A percentile compares a stretch with the other conserved stretches of the same genome.
Evolutionary conservation across 1,140 invertebrate genomes (phyloP).

Genomic region (Penaeus vannamei): DNA sequence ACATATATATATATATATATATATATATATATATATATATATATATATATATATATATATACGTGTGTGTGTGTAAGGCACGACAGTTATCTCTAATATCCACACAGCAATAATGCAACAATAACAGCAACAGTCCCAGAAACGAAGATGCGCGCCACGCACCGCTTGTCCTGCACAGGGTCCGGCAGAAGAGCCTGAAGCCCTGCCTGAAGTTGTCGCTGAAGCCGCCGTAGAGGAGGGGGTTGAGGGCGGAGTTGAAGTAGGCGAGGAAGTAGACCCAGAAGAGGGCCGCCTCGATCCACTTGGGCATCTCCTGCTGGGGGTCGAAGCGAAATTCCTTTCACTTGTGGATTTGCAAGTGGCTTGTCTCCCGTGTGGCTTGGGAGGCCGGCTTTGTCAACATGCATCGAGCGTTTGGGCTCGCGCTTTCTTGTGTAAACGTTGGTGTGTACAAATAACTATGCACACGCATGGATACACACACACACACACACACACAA

Average conservation of each 20-base stretch:
- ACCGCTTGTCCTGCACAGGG: not conserved
- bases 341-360: no score
- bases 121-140: not conserved
- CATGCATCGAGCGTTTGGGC: no score
- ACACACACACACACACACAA: no score
- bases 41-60: not conserved
- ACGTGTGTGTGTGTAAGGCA: not conserved
- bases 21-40: not conserved
- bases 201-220: constrained; percentile 69
- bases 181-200: not conserved
- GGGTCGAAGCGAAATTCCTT: not conserved
- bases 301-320: constrained; percentile 71
- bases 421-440: no score
- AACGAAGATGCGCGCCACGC: not conserved
- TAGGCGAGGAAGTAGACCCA: constrained; percentile 73
- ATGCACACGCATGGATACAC: no score
- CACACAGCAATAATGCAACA: no score
- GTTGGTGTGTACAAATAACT: no score
- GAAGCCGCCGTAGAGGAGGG: constrained; percentile 75
- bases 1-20: constrained; percentile 16
- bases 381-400: no score
- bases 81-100: no score
- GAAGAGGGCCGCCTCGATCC: constrained; percentile 73
- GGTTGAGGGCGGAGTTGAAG: constrained; percentile 74
- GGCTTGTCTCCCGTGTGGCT: no score